Percentiles rank a stretch among this genome's conserved stretches.
Evolutionary conservation across 2,113 vertebrate species (phyloP).

Genomic region (Heloderma charlesbogerti): DNA sequence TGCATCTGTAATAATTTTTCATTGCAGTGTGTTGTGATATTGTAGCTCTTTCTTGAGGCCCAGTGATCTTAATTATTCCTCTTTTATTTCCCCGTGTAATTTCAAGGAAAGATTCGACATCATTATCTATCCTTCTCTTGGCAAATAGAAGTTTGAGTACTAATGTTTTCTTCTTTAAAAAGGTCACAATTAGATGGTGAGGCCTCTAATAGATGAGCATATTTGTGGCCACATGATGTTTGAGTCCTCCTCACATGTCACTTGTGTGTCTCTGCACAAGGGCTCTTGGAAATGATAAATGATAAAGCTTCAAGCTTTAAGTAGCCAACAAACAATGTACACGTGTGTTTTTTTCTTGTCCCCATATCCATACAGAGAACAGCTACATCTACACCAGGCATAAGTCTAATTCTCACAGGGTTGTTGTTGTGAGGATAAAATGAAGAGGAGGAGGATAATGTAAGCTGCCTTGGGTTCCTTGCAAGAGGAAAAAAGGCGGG

Average conservation of each 20-base stretch:
- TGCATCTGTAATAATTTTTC: constrained; percentile 5
- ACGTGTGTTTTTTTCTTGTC: background rate
- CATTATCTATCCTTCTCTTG: background rate
- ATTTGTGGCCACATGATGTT: background rate
- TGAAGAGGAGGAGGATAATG: too few species aligned
- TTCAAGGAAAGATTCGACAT: background rate
- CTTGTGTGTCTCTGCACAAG: background rate
- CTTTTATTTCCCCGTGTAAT: background rate
- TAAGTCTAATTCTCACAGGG: background rate
- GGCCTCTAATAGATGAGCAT: background rate
- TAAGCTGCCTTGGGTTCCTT: too few species aligned
- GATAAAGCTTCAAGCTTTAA: background rate
- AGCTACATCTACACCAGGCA: background rate
- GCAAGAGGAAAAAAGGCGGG: too few species aligned
- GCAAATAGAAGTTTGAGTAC: background rate
- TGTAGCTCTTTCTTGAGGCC: background rate
- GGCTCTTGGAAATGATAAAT: background rate
- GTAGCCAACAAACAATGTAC: background rate
- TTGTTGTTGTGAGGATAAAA: too few species aligned
- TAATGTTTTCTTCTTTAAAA: background rate
- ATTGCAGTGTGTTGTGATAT: background rate
- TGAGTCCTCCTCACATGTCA: background rate
- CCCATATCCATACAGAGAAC: background rate
- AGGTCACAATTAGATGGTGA: background rate
- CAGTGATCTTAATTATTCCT: constrained; percentile 8